Evolutionary conservation across 1,140 invertebrate species (phyloP), one percentile per base, ranked within the genome.

Genomic region (Brachionus plicatilis): DNA sequence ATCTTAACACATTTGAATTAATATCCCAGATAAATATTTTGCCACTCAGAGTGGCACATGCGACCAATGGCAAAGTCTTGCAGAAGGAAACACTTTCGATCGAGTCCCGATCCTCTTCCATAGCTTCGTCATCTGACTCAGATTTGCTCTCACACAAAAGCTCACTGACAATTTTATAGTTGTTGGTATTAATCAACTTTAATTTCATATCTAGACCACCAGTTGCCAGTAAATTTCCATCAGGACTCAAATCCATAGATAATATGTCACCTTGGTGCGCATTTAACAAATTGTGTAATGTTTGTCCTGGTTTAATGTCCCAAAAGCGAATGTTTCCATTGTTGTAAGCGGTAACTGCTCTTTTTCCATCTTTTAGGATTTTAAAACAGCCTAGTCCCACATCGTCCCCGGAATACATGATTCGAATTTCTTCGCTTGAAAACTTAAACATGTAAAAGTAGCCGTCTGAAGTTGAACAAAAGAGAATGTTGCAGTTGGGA

Each of bases 361-460:
- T 37, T 68, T 82, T 82, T 24, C 79, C 79, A 45, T 82, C 79
- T 82, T 82, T 60, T 17, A 82, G 41, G 27, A 82, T 82, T 82
- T 27, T 60, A 12, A 82, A 82, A 68, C 79, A 82, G 20, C 79
- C 65, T 11, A 68, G 24, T 29, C 53, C 53, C 33, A 8, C 79
- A 20, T 60, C 65, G 9, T 82, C 79, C 0, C 79, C 79, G 0
- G 50, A 33, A 65, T 82, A 68, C 79, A 82, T 82, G 3, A 82
- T 17, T 65, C 43, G 20, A 1, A 82, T 68, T 47, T 82, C 79
- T 27, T 56, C 65, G 45, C 53, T 65, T 11, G 79, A 82, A 27
- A 82, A 60, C 24, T 82, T 82, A 41, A 82, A 82, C 79, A 82
- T 82, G 53, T 82, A 82, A 82, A 82, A 82, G 11, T 60, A 82